phyloP scores from a whole-genome alignment of 2,113 vertebrate species.

The Rynchops niger region DNA sequence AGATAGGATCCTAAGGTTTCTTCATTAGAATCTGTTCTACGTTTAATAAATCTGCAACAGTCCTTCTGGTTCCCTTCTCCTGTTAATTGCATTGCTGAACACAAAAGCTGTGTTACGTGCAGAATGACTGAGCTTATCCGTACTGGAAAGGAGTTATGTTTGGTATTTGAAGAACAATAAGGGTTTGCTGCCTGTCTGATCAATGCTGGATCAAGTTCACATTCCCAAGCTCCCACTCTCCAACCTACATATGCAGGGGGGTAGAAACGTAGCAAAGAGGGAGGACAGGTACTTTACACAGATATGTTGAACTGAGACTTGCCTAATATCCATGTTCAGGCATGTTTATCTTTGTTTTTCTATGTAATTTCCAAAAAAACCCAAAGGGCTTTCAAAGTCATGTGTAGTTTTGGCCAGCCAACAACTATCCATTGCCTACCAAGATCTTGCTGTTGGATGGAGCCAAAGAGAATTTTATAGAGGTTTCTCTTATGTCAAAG shows the following conservation, averaged over 20 bases:
- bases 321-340: constrained; percentile 40
- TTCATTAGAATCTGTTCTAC: background rate
- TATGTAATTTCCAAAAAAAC: background rate
- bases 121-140: constrained; percentile 72
- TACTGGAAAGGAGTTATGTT: constrained; percentile 80
- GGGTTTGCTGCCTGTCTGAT: constrained; percentile 83
- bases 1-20: background rate
- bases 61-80: constrained; percentile 11
- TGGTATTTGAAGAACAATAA: constrained; percentile 86
- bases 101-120: constrained; percentile 78
- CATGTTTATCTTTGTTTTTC: background rate
- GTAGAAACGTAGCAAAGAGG: constrained; percentile 6
- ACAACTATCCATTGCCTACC: background rate
- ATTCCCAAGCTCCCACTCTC: constrained; percentile 79
- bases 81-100: constrained; percentile 30
- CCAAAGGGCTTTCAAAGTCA: background rate
- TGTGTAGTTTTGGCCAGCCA: background rate
- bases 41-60: constrained; percentile 17
- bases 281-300: constrained; percentile 26
- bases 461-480: background rate
- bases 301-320: background rate
- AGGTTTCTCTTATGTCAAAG: background rate
- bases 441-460: background rate
- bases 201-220: constrained; percentile 75
- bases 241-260: constrained; percentile 61